phyloP scores from a whole-genome alignment of 2,888 invertebrate species.

The Diplolepis rosae region DNA sequence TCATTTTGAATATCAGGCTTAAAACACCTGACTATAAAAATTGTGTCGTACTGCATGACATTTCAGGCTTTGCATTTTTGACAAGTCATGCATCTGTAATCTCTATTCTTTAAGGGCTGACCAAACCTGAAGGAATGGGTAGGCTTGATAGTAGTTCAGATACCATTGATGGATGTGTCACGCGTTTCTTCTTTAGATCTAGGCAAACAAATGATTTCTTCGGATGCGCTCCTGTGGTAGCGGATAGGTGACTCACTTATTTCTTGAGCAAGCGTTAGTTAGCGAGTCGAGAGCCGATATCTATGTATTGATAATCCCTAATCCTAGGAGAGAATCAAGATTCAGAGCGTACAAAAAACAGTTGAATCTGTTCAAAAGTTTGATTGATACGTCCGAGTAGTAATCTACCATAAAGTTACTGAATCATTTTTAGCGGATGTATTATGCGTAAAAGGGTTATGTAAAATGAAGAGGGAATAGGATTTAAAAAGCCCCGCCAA shows the following conservation, averaged over 20 bases:
- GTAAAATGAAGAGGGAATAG: neutral
- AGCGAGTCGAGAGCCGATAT: neutral
- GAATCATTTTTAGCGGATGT: neutral
- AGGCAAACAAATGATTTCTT: neutral
- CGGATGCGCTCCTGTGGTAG: neutral
- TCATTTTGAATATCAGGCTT: too few relatives aligned
- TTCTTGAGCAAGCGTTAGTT: too few relatives aligned
- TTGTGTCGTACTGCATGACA: too few relatives aligned
- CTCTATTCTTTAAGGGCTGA: neutral
- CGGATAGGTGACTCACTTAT: neutral
- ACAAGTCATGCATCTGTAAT: neutral
- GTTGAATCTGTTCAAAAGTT: neutral
- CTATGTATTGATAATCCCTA: neutral
- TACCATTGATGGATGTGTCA: neutral
- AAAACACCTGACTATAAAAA: too few relatives aligned
- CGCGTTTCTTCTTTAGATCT: neutral
- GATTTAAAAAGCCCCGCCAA: neutral
- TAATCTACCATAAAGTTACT: neutral
- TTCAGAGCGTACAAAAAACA: neutral
- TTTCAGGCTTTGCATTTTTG: too few relatives aligned
- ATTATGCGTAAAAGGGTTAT: neutral
- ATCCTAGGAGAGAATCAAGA: neutral
- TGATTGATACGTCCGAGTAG: neutral
- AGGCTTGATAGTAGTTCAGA: neutral
- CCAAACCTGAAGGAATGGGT: neutral